Percentiles rank a stretch among this genome's conserved stretches.
Evolutionary conservation across 2,113 vertebrate genomes (phyloP).

Genomic region (Agelaius tricolor): DNA sequence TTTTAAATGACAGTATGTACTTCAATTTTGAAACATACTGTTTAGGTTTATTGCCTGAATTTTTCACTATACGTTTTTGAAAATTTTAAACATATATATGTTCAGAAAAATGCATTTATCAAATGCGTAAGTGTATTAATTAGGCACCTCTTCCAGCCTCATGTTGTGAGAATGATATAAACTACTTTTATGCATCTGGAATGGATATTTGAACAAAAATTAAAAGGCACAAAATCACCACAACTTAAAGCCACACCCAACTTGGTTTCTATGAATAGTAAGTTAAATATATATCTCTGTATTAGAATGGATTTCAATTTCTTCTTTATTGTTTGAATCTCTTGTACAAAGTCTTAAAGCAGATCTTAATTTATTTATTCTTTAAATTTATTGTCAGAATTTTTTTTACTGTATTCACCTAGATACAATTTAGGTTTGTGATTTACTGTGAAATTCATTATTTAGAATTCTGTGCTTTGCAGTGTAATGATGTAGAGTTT

Average conservation of each 20-base stretch:
- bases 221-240: neutral
- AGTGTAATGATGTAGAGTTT: neutral
- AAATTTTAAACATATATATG: neutral
- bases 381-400: neutral
- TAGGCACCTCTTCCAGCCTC: neutral
- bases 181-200: neutral
- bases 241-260: neutral
- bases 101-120: neutral
- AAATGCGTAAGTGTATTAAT: neutral
- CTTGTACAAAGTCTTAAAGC: neutral
- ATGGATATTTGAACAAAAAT: neutral
- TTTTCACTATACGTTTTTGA: neutral
- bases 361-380: neutral
- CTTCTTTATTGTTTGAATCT: neutral
- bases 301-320: neutral
- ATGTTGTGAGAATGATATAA: neutral
- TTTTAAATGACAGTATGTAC: neutral
- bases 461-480: neutral
- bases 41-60: neutral
- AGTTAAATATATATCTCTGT: neutral
- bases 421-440: neutral
- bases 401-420: neutral
- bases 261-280: neutral
- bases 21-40: neutral
- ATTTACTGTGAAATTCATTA: neutral